A percentile compares a stretch with the other conserved stretches of the same genome.
Evolutionary conservation across 2,797 vertebrate genomes (phyloP).

Genomic region (Florisuga fusca): DNA sequence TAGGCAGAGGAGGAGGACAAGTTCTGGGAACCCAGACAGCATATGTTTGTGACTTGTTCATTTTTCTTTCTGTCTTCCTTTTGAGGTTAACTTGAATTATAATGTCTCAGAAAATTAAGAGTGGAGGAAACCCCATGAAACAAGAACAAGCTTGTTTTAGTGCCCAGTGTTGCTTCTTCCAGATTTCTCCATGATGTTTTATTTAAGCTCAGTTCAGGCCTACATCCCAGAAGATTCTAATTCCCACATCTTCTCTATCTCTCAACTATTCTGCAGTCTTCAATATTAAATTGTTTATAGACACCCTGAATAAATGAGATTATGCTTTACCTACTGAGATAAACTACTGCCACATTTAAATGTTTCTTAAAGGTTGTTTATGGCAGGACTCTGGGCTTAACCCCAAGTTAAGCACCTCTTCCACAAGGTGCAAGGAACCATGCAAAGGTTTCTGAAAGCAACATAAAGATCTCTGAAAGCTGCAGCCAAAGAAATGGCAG

Average conservation of each 20-base stretch:
- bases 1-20: slow-evolving; percentile 11
- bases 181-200: not conserved
- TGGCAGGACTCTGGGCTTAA: not conserved
- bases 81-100: slow-evolving; percentile 45
- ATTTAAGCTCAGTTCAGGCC: slow-evolving; percentile 24
- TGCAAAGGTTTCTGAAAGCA: not conserved
- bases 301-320: not conserved
- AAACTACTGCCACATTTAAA: not conserved
- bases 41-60: not conserved
- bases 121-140: slow-evolving; percentile 4
- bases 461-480: not conserved
- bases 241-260: not conserved
- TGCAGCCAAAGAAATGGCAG: not conserved
- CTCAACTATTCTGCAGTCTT: not conserved
- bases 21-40: slow-evolving; percentile 28
- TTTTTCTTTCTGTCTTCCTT: slow-evolving; percentile 8
- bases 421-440: not conserved
- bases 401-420: not conserved
- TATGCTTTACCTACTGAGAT: not conserved
- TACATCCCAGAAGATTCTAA: not conserved
- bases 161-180: not conserved
- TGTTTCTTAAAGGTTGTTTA: not conserved
- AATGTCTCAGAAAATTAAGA: slow-evolving; percentile 17
- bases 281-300: not conserved
- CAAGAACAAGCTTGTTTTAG: slow-evolving; percentile 20